Percentiles rank a stretch among this genome's conserved stretches.
Conservation (phyloP, 2,797 vertebrate genomes). For the Enteromius thamalakanensis region DNA sequence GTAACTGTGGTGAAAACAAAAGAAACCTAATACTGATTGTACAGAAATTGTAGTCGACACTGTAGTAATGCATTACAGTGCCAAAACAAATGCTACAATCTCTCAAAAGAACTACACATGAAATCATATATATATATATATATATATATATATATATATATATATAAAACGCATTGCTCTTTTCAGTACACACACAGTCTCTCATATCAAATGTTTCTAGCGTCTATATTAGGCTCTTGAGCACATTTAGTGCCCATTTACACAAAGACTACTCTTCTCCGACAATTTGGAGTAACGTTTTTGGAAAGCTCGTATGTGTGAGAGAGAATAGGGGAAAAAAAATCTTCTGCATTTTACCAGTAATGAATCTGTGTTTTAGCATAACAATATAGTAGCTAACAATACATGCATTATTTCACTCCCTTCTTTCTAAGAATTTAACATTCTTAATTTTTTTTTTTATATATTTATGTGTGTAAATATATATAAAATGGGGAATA, state of each 20-base stretch:
- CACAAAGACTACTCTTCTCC: slow-evolving; percentile 25
- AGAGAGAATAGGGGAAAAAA: not conserved
- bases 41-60: slow-evolving; percentile 63
- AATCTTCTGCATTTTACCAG: slow-evolving; percentile 12
- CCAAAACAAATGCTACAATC: slow-evolving; percentile 55
- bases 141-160: no score
- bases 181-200: slow-evolving; percentile 15
- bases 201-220: slow-evolving; percentile 27
- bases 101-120: slow-evolving; percentile 56
- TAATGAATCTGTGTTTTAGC: slow-evolving; percentile 9
- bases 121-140: slow-evolving; percentile 44
- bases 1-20: slow-evolving; percentile 66
- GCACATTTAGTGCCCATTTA: slow-evolving; percentile 12
- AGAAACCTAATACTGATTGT: slow-evolving; percentile 76
- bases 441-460: not conserved
- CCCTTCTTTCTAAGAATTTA: not conserved
- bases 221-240: slow-evolving; percentile 9
- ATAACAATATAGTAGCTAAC: slow-evolving; percentile 32
- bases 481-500: not conserved
- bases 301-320: slow-evolving; percentile 14
- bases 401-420: slow-evolving; percentile 45
- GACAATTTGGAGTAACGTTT: slow-evolving; percentile 10
- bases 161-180: not conserved
- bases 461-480: not conserved
- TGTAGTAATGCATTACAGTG: slow-evolving; percentile 48